Evolutionary conservation across 2,888 invertebrate genomes (phyloP).

Genomic region (Ashinkailepas kermadecensis): DNA sequence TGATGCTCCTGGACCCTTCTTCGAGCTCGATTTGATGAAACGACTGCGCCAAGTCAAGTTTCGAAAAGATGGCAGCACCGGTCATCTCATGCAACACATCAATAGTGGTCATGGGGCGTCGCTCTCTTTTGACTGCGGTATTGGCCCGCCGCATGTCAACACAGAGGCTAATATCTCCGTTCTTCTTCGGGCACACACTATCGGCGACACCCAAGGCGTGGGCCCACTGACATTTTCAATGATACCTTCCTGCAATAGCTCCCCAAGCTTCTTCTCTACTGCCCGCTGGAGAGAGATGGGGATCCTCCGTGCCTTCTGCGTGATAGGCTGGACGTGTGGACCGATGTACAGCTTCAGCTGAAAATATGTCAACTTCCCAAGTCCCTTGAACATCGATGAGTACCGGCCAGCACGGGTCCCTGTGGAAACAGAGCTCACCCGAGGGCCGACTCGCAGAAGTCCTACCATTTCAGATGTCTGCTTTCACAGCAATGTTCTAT

Average conservation of each 20-base stretch:
- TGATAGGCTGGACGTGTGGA: neutral
- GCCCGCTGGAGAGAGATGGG: neutral
- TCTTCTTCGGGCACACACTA: conserved; percentile 36
- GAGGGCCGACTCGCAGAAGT: neutral
- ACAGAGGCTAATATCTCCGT: conserved; percentile 35
- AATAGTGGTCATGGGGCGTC: conserved; percentile 32
- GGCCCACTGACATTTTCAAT: conserved; percentile 32
- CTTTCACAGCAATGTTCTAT: neutral
- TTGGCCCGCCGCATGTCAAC: conserved; percentile 37
- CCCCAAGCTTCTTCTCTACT: neutral
- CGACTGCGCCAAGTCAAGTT: conserved; percentile 22
- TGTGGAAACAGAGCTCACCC: neutral
- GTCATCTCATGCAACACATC: conserved; percentile 26
- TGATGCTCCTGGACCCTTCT: neutral
- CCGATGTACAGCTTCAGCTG: neutral
- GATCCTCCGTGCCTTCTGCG: neutral
- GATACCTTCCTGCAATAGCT: conserved; percentile 23
- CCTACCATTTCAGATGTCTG: neutral
- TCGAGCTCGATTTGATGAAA: conserved; percentile 25
- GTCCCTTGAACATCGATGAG: neutral
- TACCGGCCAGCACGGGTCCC: neutral
- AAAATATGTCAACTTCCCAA: neutral
- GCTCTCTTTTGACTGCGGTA: conserved; percentile 32
- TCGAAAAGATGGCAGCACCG: conserved; percentile 23
- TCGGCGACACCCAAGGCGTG: conserved; percentile 35